Conservation (phyloP, 2,797 vertebrate genomes). For the Uromys caudimaculatus region DNA sequence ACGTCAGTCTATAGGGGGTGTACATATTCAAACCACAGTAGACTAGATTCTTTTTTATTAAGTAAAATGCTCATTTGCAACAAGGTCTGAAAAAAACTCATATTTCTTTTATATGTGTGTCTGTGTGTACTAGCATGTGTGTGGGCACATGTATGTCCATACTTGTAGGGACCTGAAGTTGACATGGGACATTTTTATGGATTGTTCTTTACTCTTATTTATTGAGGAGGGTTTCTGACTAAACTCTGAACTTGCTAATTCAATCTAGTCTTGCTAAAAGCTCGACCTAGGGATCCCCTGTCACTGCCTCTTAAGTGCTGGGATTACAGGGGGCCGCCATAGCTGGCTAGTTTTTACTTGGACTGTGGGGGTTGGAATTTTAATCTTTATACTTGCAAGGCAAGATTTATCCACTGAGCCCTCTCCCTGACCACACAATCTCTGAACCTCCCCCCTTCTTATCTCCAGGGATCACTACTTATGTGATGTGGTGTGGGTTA, state of each 20-base stretch:
- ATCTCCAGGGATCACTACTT: constrained; percentile 94
- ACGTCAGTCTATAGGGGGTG: not conserved
- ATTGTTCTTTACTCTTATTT: not conserved
- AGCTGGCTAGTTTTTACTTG: not conserved
- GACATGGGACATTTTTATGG: not conserved
- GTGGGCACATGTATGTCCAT: no score
- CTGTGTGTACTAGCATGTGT: not conserved
- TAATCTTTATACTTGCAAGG: not conserved
- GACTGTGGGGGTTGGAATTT: not conserved
- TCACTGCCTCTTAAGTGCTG: not conserved
- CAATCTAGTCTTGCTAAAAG: not conserved
- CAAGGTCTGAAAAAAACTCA: not conserved
- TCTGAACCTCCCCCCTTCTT: not conserved
- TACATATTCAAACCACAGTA: not conserved
- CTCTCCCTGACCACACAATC: not conserved
- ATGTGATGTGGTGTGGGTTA: constrained; percentile 95
- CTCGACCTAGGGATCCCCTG: not conserved
- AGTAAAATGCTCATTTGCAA: constrained; percentile 41
- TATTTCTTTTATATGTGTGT: not conserved
- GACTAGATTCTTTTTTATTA: not conserved
- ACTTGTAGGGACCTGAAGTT: not conserved
- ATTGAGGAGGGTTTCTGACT: not conserved
- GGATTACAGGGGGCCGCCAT: not conserved
- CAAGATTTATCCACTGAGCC: not conserved
- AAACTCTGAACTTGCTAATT: not conserved